Evolutionary conservation across 2,888 invertebrate genomes (phyloP).

Genomic region (Himalopsyche tibetana): DNA sequence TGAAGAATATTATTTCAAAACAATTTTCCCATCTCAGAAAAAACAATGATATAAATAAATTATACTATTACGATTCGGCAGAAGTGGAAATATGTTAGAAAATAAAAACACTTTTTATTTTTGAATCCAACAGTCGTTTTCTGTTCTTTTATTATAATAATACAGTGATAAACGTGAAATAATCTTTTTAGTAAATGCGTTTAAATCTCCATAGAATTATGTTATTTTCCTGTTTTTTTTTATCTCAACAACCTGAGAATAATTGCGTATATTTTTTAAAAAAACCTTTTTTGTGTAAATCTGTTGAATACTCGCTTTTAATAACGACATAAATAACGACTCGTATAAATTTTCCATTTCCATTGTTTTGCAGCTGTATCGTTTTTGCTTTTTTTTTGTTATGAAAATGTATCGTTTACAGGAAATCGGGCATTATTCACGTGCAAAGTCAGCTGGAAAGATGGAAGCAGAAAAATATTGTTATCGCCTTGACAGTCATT

Average conservation of each 20-base stretch:
- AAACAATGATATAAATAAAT: too few relatives aligned
- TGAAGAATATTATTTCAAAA: too few relatives aligned
- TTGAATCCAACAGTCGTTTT: too few relatives aligned
- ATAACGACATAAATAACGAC: constrained; percentile 42
- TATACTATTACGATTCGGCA: too few relatives aligned
- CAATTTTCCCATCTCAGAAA: too few relatives aligned
- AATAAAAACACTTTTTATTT: too few relatives aligned
- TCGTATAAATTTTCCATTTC: constrained; percentile 40
- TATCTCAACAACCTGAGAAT: constrained; percentile 38
- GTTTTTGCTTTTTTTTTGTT: constrained; percentile 38
- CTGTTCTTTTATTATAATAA: neutral
- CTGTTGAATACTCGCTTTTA: constrained; percentile 35
- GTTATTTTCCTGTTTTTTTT: constrained; percentile 20
- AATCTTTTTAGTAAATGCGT: constrained; percentile 34
- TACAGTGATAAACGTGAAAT: constrained; percentile 9
- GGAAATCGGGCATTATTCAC: constrained; percentile 40
- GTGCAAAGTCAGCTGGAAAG: constrained; percentile 40
- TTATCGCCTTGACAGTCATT: constrained; percentile 1
- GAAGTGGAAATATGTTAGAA: too few relatives aligned
- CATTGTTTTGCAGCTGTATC: constrained; percentile 36
- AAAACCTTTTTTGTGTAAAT: constrained; percentile 21
- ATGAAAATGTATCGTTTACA: constrained; percentile 37
- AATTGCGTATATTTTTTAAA: constrained; percentile 24
- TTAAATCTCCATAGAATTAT: constrained; percentile 8
- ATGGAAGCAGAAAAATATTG: constrained; percentile 28